Base-by-base conservation (phyloP, 1,140 invertebrate genomes). In the Megalopta genalis region DNA sequence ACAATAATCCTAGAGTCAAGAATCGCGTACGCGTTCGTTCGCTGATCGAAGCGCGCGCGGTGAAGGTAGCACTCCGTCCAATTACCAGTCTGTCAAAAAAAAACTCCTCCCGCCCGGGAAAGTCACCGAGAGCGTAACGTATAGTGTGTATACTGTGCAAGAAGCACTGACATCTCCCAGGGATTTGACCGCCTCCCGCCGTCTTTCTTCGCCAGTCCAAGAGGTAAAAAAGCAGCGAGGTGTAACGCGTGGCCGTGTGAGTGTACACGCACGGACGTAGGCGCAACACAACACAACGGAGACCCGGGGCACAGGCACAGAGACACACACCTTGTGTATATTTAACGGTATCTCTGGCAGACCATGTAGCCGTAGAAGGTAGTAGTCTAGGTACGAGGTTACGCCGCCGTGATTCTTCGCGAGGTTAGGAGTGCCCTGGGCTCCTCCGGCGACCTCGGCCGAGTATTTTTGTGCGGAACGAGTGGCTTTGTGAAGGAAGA, bases 401-500 rank as follows among this genome's bases (percentile, higher is more conserved):
- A 75, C 67, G 80, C 54, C 59, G 67, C 27, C 67, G 67, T 84
- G 83, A 88, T 86, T 88, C 82, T 84, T 69, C 67, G 78, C 75
- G 78, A 86, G 73, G 76, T 64, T 72, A 80, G 70, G 65, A 87
- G 84, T 77, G 69, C 82, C 64, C 73, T 77, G 81, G 79, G 82
- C 82, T 84, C 74, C 82, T 84, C 74, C 77, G 80, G 64, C 66
- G 81, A 69, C 67, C 79, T 77, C 71, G 87, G 78, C 84, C 69
- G 83, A 84, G 88, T 91, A 90, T 90, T 90, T 90, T 86, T 90
- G 82, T 65, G 80, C 83, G 86, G 84, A 89, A 88, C 87, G 86
- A 91, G 90, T 90, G 88, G 90, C 89, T 92, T 92, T 92, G 89
- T 90, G 87, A 89, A 77, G 84, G 86, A 90, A 92, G 91, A 91